Evolutionary conservation across 2,888 invertebrate genomes (phyloP).

Genomic region (Lepas anatifera): DNA sequence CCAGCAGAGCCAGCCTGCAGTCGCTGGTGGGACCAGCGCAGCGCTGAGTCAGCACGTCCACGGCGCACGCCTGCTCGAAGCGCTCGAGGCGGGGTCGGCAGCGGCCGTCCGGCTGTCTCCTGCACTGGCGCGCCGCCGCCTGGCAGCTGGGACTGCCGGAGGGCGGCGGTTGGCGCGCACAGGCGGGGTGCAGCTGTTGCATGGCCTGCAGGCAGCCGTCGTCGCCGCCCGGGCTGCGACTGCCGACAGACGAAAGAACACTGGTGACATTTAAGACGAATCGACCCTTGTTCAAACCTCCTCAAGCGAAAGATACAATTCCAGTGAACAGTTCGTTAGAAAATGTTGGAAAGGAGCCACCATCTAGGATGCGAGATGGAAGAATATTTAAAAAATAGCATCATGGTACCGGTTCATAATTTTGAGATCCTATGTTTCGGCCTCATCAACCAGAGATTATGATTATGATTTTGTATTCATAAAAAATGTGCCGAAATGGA

Average conservation of each 20-base stretch:
- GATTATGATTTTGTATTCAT: too few species aligned
- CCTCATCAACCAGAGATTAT: too few species aligned
- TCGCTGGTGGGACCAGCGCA: conserved; percentile 73
- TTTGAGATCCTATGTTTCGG: too few species aligned
- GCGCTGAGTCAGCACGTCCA: conserved; percentile 75
- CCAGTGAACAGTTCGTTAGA: too few species aligned
- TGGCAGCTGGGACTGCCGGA: conserved; percentile 66
- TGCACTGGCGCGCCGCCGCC: conserved; percentile 47
- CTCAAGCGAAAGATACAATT: too few species aligned
- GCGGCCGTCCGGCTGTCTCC: conserved; percentile 1
- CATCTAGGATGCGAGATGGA: too few species aligned
- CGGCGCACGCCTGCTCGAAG: conserved; percentile 83
- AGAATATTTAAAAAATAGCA: too few species aligned
- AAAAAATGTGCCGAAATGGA: too few species aligned
- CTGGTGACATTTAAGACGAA: too few species aligned
- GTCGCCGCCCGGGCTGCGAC: conserved; percentile 30
- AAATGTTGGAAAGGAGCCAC: too few species aligned
- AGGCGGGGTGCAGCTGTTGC: conserved; percentile 75
- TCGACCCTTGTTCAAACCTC: too few species aligned
- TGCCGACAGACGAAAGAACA: background rate
- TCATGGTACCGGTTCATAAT: too few species aligned
- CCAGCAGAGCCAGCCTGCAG: conserved; percentile 72
- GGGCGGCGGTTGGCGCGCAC: conserved; percentile 60
- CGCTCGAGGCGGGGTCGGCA: conserved; percentile 63
- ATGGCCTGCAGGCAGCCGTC: conserved; percentile 80